Conservation (phyloP, 2,113 vertebrate species). For the Macrotis lagotis region DNA sequence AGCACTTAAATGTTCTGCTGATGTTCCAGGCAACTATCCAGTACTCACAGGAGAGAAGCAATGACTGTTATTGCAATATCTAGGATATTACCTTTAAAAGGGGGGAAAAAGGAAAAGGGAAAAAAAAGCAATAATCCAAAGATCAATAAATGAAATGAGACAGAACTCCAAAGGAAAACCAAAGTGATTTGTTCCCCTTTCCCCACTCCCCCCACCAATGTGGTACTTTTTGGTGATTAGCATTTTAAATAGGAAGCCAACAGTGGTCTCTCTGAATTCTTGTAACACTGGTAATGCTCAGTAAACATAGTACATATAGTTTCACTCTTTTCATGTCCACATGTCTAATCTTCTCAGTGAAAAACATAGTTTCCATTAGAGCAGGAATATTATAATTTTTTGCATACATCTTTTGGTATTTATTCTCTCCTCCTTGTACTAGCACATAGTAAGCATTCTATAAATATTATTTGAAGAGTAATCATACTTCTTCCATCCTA, state of each 20-base stretch:
- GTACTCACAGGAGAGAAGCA: conserved; percentile 21
- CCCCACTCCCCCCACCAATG: not conserved
- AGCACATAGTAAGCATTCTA: not conserved
- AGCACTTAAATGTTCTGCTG: conserved; percentile 37
- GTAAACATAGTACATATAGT: not conserved
- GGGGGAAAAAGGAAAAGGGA: not conserved
- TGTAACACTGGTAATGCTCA: not conserved
- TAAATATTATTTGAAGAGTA: not conserved
- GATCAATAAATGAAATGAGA: conserved; percentile 35
- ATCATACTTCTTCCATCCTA: not conserved
- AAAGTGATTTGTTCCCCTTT: not conserved
- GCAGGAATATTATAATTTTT: not conserved
- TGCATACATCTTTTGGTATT: not conserved
- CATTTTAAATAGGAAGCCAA: not conserved
- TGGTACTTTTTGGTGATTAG: conserved; percentile 35
- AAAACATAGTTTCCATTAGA: not conserved
- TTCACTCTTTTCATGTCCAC: not conserved
- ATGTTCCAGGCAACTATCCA: conserved; percentile 50
- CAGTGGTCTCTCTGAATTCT: not conserved
- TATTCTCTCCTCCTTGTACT: not conserved
- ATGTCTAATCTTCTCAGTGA: not conserved
- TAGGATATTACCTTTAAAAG: conserved; percentile 20
- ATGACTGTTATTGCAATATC: conserved; percentile 42
- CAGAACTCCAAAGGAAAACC: conserved; percentile 23
- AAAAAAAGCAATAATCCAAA: conserved; percentile 9